Evolutionary conservation across 2,113 vertebrate species (phyloP).

Genomic region (Morphnarchus princeps): DNA sequence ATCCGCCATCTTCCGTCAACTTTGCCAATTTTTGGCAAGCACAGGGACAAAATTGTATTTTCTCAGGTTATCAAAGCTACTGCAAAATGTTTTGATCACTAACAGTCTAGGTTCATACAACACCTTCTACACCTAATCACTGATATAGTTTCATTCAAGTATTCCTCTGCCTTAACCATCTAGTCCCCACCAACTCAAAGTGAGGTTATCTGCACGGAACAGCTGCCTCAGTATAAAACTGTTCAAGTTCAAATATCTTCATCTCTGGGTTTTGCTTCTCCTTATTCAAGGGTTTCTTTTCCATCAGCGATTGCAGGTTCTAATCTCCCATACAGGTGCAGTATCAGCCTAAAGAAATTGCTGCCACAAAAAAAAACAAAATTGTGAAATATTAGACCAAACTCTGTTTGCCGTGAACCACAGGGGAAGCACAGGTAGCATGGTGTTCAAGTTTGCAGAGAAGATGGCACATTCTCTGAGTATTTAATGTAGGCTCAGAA

Average conservation of each 20-base stretch:
- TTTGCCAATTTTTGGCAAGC: neutral
- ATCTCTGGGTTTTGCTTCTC: neutral
- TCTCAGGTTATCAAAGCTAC: neutral
- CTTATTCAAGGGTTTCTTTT: neutral
- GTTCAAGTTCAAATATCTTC: neutral
- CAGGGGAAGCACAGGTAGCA: neutral
- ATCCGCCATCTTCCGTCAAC: neutral
- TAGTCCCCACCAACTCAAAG: rapidly evolving
- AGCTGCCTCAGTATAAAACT: neutral
- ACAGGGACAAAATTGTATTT: neutral
- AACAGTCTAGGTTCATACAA: neutral
- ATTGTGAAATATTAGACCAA: neutral
- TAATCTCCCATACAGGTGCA: neutral
- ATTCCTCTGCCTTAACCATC: neutral
- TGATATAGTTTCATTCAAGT: neutral
- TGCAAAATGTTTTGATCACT: neutral
- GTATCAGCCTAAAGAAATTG: neutral
- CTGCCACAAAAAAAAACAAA: neutral
- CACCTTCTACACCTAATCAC: neutral
- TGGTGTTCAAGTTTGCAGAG: neutral
- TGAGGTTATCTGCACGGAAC: neutral
- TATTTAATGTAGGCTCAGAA: neutral
- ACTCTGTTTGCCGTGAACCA: neutral
- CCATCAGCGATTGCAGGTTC: neutral
- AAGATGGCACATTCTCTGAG: neutral